These are phyloP conservation scores for Ceyx margarethae DNA, from an alignment of 2,113 vertebrate genomes.

Conservation along the genomic window DNA sequence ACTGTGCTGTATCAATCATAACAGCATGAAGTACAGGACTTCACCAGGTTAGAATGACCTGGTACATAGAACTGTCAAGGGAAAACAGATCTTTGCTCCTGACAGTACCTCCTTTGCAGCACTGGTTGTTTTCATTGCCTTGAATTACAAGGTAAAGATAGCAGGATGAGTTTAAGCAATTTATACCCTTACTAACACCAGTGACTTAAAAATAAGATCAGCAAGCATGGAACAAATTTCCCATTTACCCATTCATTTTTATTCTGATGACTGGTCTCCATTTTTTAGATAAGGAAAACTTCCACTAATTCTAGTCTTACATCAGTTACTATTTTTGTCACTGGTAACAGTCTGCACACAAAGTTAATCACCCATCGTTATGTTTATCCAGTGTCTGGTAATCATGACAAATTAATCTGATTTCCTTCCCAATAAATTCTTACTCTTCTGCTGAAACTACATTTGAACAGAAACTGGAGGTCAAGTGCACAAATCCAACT, in stretches of 20 bases:
- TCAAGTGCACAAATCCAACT: background rate
- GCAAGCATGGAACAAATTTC: background rate
- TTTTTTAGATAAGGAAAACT: background rate
- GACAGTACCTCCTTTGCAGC: background rate
- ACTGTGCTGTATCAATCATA: background rate
- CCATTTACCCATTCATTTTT: background rate
- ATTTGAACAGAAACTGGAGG: background rate
- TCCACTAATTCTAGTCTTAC: background rate
- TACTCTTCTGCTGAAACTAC: background rate
- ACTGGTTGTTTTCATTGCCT: background rate
- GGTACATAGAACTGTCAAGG: background rate
- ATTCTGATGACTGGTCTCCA: background rate
- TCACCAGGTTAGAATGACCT: background rate
- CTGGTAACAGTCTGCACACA: background rate
- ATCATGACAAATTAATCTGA: background rate
- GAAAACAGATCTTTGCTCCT: background rate
- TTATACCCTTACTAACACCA: background rate
- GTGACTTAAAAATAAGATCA: background rate
- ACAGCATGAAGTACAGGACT: background rate
- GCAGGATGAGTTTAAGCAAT: background rate
- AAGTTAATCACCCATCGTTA: background rate
- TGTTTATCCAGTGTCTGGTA: background rate
- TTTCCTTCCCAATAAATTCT: accelerated
- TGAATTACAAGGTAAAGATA: background rate
- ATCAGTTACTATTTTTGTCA: background rate